Base-by-base conservation (phyloP, 1,140 invertebrate species). In the Stegodyphus dumicola region DNA sequence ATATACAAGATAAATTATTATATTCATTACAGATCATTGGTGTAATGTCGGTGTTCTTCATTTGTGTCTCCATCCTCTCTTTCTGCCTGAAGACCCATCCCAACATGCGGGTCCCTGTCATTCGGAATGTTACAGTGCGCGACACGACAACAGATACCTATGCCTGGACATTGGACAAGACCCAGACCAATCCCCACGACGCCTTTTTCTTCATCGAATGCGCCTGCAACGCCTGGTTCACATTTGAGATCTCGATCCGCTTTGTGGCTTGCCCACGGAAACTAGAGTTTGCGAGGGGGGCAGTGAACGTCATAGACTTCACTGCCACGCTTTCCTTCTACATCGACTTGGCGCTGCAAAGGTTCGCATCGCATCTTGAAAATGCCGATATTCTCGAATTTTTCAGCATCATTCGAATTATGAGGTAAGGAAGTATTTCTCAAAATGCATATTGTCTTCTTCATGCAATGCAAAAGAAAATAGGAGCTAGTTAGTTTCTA, bases 251-350 rank as follows among this genome's bases (percentile, higher is more conserved):
- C 74, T 92, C 95, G 66, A 94, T 97, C 17, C 92, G 96, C 86
- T 94, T 96, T 87, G 93, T 96, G 88, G 97, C 94, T 70, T 96
- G 94, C 89, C 98, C 99, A 4, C 97, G 96, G 90, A 97, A 96
- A 89, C 95, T 95, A 90, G 94, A 95, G 89, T 99, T 99, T 92
- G 94, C 98, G 89, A 95, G 95, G 90, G 95, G 95, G 86, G 97
- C 96, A 84, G 95, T 99, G 87, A 99, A 99, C 91, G 95, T 99
- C 90, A 99, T 99, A 91, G 98, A 99, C 91, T 98, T 99, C 92
- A 96, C 99, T 86, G 98, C 98, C 54, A 99, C 98, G 5, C 93
- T 99, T 89, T 99, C 97, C 90, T 99, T 99, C 92, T 97, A 99
- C 93, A 95, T 99, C 89, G 98, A 99, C 91, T 91, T 97, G 89